Evolutionary conservation across 2,888 invertebrate species (phyloP), one percentile per base, ranked within the genome.

Genomic region (Aelia acuminata): DNA sequence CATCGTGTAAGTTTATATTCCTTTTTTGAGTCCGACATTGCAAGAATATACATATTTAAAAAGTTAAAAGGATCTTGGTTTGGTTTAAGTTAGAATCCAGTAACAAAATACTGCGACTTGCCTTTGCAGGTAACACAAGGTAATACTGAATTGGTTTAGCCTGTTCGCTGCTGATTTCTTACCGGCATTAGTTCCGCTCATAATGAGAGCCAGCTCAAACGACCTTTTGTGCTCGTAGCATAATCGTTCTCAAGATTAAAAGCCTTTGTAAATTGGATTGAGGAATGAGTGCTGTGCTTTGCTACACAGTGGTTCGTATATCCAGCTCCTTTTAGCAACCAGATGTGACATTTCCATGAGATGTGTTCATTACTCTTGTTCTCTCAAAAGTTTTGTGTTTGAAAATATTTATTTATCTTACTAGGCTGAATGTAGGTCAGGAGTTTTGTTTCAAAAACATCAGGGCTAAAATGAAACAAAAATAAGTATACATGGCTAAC

Each of bases 201-300:
- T 63, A 63, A 63, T 63, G 63, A 63, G 63, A 63, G 4, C 31
- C 31, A 35, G 18, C 63, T 31, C 31, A 63, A 63, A 63, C 63
- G 63, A 18, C 63, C 63, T n/a, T 63, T 63, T 63, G 63, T 63
- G 63, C 5, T 31, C 26, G 63, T 31, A 18, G 63, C 63, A 31
- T 31, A 63, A 63, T 63, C 63, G 31, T 63, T 63, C 31, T 63
- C 31, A 35, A 63, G 63, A 63, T 63, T 63, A 63, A 63, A 63
- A 63, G 63, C 63, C 63, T 63, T 63, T 31, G 31, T 31, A 63
- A 63, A 63, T 63, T 63, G 63, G 63, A 63, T 63, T 63, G 63
- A 63, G 31, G 18, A 63, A 63, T 63, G 63, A 63, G 31, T 31
- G 63, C 31, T 18, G 31, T 63, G 63, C 63, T 63, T 63, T 63